Percentiles rank a stretch among this genome's conserved stretches.
Evolutionary conservation across 2,797 vertebrate genomes (phyloP).

Genomic region (Serranus cabrilla): DNA sequence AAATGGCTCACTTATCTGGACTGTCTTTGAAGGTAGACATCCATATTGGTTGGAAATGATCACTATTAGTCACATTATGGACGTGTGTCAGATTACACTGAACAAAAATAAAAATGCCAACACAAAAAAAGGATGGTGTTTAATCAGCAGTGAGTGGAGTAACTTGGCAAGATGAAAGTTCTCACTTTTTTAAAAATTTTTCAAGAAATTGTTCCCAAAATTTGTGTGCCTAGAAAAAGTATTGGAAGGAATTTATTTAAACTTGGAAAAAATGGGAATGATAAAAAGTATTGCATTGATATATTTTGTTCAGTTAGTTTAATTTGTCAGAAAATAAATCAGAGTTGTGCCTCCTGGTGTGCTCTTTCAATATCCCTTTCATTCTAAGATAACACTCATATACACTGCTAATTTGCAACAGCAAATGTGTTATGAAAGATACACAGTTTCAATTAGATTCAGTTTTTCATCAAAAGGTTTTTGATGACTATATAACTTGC

Average conservation of each 20-base stretch:
- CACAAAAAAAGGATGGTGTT: not conserved
- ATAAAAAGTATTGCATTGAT: too few species aligned
- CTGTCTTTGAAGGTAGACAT: constrained; percentile 19
- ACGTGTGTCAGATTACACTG: not conserved
- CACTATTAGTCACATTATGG: not conserved
- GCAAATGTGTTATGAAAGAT: not conserved
- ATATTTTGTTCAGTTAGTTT: not conserved
- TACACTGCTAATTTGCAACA: not conserved
- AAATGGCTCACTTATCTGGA: constrained; percentile 2
- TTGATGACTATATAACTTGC: not conserved
- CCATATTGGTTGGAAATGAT: constrained; percentile 3
- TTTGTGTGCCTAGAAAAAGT: too few species aligned
- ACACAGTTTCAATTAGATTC: not conserved
- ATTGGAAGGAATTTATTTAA: too few species aligned
- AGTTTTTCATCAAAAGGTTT: not conserved
- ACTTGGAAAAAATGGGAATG: too few species aligned
- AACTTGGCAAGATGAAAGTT: too few species aligned
- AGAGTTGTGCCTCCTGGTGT: not conserved
- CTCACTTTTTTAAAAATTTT: too few species aligned
- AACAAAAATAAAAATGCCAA: not conserved
- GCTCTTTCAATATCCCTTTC: not conserved
- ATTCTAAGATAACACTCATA: not conserved
- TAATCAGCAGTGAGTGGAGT: too few species aligned
- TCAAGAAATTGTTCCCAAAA: too few species aligned
- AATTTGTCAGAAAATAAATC: not conserved